These are phyloP conservation scores for Menidia menidia DNA, from an alignment of 2,797 vertebrate genomes.

Conservation along the genomic window DNA sequence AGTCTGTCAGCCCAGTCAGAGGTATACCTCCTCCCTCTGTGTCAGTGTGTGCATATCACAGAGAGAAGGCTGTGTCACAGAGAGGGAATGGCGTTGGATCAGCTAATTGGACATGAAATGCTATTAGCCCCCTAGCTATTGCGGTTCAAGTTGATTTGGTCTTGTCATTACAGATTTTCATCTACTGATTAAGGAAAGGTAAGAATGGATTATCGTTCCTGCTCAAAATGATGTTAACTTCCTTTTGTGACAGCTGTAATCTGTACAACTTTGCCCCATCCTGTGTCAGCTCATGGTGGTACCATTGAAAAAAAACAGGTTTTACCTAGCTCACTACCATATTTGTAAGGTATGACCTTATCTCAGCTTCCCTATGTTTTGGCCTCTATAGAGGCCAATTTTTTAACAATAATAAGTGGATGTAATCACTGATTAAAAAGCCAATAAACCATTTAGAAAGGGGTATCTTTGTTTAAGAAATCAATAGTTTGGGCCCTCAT, in stretches of 20 bases:
- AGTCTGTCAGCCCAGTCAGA: conserved; percentile 62
- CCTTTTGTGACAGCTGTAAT: conserved; percentile 49
- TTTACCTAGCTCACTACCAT: conserved; percentile 21
- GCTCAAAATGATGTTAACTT: conserved; percentile 42
- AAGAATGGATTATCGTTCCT: conserved; percentile 59
- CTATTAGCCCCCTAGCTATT: conserved; percentile 77
- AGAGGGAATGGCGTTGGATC: conserved; percentile 59
- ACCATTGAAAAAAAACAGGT: conserved; percentile 23
- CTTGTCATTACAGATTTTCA: conserved; percentile 78
- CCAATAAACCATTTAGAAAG: no score
- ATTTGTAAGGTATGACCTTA: no score
- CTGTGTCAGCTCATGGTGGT: conserved; percentile 37
- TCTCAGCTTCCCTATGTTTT: no score
- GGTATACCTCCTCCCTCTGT: conserved; percentile 37
- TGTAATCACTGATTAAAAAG: no score
- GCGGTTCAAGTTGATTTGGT: conserved; percentile 74
- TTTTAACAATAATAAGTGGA: no score
- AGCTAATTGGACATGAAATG: conserved; percentile 81
- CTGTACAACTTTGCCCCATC: conserved; percentile 40
- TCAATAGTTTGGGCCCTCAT: no score
- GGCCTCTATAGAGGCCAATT: no score
- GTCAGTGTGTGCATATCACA: conserved; percentile 52
- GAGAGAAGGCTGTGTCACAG: conserved; percentile 50
- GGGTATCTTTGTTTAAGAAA: no score
- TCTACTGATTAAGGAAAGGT: conserved; percentile 57